These are phyloP conservation scores for Columba livia DNA, from an alignment of 2,113 vertebrate genomes.

Conservation along the genomic window DNA sequence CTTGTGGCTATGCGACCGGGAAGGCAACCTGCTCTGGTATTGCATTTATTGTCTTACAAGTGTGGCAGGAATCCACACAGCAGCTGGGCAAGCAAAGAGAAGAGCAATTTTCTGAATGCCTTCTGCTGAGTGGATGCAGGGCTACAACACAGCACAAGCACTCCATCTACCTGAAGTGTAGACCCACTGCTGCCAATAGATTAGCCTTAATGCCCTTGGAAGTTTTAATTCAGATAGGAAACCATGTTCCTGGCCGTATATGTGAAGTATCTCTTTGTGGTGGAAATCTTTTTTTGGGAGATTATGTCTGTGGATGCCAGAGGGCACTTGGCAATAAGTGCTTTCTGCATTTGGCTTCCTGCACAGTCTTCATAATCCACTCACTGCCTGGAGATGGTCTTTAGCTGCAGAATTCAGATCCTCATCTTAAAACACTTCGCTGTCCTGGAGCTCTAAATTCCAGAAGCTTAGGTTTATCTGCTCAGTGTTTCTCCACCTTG, in stretches of 20 bases:
- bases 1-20: fast-evolving
- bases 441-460: not conserved
- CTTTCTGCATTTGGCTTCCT: not conserved
- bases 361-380: not conserved
- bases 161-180: conserved; percentile 43
- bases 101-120: not conserved
- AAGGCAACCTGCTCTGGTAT: fast-evolving
- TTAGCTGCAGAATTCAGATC: not conserved
- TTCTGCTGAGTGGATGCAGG: not conserved
- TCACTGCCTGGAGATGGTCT: not conserved
- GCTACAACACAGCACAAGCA: not conserved
- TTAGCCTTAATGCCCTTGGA: not conserved
- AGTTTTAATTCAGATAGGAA: conserved; percentile 3
- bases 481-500: not conserved
- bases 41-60: not conserved
- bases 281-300: conserved; percentile 18
- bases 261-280: not conserved
- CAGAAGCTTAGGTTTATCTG: not conserved
- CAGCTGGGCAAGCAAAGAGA: not conserved
- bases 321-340: conserved; percentile 27
- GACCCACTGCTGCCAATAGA: not conserved
- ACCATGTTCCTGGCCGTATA: not conserved
- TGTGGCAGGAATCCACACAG: not conserved
- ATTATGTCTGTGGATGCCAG: conserved; percentile 13
- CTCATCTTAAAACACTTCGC: not conserved